Evolutionary conservation across 2,797 vertebrate species (phyloP), one percentile per base, ranked within the genome.

Genomic region (Sitta carolinensis): DNA sequence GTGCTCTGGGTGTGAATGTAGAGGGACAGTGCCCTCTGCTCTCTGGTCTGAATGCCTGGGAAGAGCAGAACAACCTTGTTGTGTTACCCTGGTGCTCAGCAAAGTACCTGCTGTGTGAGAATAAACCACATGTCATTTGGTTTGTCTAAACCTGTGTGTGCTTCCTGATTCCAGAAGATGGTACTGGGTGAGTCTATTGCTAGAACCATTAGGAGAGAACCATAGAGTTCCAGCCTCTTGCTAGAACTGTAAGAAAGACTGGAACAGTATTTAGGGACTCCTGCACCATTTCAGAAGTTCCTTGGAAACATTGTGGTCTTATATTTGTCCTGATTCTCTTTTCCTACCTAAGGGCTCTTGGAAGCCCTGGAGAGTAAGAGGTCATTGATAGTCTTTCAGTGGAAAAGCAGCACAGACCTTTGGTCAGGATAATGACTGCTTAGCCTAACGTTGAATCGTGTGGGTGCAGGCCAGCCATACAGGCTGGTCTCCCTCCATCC

Each of bases 41-140:
- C 40, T 77, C 76, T 19, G 11, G 25, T 70, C 62, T 81, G 84
- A 66, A 13, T 73, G 17, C 9, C 27, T 78, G 79, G 36, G 18
- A 36, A 57, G 42, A 89, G 66, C 55, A 59, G 89, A 95, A 43
- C 58, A 29, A 17, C n/a, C 26, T 76, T 26, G 19, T 75, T 76
- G 73, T 15, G 8, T 54, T 48, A 10, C 59, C 23, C 36, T 2
- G 2, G 10, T 59, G 47, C 51, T 82, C 80, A 47, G 50, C 19
- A 3, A 58, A 32, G 58, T 54, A 50, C 32, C 36, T 5, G 2
- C 70, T 81, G 29, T 19, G 10, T 13, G n/a, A 76, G 51, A 68
- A 16, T 9, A 66, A 58, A 10, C 12, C 27, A 5, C 38, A 4
- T 9, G 3, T 30, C 2, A 2, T 61, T 74, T 5, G 4, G 2